Conservation (phyloP, 2,888 invertebrate species). For the Conomelus anceps region DNA sequence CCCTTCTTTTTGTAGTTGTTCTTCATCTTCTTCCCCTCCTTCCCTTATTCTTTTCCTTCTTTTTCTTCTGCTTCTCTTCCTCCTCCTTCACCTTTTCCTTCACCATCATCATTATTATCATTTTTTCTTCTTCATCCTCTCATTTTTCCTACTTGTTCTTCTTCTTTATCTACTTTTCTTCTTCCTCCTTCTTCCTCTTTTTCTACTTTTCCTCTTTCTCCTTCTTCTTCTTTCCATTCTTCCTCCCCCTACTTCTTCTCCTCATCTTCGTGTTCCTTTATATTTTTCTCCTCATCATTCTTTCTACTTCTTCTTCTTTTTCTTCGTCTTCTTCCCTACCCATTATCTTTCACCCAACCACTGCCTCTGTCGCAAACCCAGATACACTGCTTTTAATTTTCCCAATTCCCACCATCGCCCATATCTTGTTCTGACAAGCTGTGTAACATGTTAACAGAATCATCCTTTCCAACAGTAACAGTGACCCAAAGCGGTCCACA, state of each 20-base stretch:
- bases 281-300: no score
- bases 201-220: not conserved
- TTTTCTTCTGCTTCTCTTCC: no score
- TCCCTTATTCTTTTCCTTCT: no score
- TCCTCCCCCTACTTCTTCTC: not conserved
- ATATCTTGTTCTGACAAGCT: not conserved
- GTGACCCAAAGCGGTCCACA: not conserved
- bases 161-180: no score
- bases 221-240: not conserved
- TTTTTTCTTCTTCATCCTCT: no score
- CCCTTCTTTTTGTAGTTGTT: no score
- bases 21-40: no score
- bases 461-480: no score
- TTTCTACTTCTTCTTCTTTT: not conserved
- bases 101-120: no score
- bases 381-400: not conserved
- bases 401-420: not conserved
- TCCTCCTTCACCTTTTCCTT: no score
- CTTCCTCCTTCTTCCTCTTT: not conserved
- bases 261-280: not conserved
- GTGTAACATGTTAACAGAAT: not conserved
- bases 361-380: not conserved
- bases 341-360: no score
- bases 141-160: no score
- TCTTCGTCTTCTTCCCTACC: not conserved